Conservation (phyloP, 2,797 vertebrate genomes). For the Merluccius polli region DNA sequence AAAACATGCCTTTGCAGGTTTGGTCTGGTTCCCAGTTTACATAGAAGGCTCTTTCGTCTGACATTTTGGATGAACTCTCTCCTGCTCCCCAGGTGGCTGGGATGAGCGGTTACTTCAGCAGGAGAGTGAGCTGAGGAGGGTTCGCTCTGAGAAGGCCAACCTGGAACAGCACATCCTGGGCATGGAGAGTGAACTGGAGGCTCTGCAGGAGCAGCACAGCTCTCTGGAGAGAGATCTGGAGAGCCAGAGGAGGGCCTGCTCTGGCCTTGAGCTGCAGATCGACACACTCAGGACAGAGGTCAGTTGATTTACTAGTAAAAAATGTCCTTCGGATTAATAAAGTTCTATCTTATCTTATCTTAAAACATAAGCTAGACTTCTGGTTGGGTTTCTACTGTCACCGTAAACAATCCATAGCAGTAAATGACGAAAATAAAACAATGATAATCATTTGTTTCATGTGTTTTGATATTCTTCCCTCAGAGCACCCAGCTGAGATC, state of each 20-base stretch:
- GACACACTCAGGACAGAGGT: slow-evolving; percentile 67
- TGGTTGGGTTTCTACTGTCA: not conserved
- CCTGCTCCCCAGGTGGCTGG: slow-evolving; percentile 59
- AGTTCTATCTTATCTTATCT: too few relatives aligned
- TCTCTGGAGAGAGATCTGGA: slow-evolving; percentile 72
- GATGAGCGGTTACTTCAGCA: slow-evolving; percentile 73
- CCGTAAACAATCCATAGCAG: not conserved
- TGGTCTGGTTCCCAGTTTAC: too few relatives aligned
- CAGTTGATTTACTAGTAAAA: slow-evolving; percentile 5
- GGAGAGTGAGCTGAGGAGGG: slow-evolving; percentile 72
- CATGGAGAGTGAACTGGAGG: slow-evolving; percentile 71
- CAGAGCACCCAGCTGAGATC: slow-evolving; percentile 66
- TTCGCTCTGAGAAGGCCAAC: slow-evolving; percentile 75
- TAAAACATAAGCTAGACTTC: not conserved
- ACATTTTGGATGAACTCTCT: not conserved
- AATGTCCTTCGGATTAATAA: too few relatives aligned
- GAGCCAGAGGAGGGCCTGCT: slow-evolving; percentile 62
- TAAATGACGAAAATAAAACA: not conserved
- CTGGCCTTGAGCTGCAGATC: slow-evolving; percentile 74
- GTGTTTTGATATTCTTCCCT: not conserved
- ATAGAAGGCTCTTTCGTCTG: not conserved
- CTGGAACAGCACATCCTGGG: slow-evolving; percentile 72
- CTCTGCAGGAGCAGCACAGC: slow-evolving; percentile 68
- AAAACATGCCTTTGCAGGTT: too few relatives aligned
- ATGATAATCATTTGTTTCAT: not conserved